Evolutionary conservation across 2,888 invertebrate genomes (phyloP).

Genomic region (Calameuta filiformis): DNA sequence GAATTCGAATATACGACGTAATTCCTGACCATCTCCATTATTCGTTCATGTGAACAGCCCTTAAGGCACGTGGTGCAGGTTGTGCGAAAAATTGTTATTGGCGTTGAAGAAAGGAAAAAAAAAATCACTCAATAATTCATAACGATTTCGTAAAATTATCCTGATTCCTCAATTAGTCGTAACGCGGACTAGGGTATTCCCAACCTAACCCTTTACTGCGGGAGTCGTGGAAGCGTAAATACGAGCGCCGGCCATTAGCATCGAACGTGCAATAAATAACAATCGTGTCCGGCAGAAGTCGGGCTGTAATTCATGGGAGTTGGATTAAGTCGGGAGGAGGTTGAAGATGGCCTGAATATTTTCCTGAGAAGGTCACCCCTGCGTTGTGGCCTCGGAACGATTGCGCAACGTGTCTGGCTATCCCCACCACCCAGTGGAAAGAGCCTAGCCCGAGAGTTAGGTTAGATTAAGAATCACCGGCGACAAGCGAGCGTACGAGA

Average conservation of each 20-base stretch:
- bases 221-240: background rate
- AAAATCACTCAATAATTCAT: background rate
- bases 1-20: too few species aligned
- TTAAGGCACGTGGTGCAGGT: background rate
- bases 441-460: background rate
- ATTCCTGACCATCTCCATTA: too few species aligned
- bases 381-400: background rate
- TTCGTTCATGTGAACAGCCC: background rate
- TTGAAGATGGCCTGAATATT: background rate
- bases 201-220: background rate
- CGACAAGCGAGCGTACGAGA: background rate
- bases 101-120: background rate
- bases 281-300: background rate
- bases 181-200: background rate
- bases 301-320: background rate
- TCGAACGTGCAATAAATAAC: background rate
- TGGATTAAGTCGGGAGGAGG: background rate
- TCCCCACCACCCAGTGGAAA: background rate
- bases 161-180: too few species aligned
- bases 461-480: background rate
- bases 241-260: background rate
- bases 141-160: background rate
- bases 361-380: background rate
- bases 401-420: background rate
- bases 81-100: background rate